phyloP scores from a whole-genome alignment of 2,113 vertebrate genomes.

The Microtus pennsylvanicus region DNA sequence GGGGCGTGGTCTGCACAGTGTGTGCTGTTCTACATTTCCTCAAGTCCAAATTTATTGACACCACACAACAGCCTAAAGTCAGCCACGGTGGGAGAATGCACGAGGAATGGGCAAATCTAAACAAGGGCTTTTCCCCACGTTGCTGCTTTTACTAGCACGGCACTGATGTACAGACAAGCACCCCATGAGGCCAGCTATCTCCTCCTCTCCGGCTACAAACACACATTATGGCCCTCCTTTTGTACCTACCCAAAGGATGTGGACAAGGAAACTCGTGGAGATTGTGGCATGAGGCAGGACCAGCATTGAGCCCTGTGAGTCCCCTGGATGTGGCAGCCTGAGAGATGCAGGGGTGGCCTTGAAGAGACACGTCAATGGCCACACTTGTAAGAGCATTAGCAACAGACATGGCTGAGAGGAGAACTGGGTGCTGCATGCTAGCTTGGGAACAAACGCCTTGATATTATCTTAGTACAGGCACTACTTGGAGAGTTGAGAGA shows the following conservation, averaged over 20 bases:
- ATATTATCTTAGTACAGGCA: background rate
- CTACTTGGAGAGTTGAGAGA: background rate
- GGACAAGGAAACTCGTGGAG: background rate
- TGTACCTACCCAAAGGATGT: background rate
- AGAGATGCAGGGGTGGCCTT: background rate
- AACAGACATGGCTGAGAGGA: background rate
- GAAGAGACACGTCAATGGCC: background rate
- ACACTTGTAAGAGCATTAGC: background rate
- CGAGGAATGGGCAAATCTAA: background rate
- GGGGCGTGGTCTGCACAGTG: accelerated
- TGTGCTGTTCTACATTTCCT: accelerated
- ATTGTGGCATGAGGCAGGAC: background rate
- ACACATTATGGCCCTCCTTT: background rate
- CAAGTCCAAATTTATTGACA: accelerated
- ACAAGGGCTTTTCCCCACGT: background rate
- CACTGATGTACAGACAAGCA: background rate
- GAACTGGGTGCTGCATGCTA: background rate
- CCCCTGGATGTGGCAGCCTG: background rate
- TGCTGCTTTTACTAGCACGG: background rate
- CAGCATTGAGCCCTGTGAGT: accelerated
- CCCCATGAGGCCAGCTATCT: background rate
- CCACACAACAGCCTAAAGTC: background rate
- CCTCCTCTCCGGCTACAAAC: background rate
- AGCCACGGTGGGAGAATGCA: background rate
- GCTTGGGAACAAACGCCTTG: background rate